Base-by-base conservation (phyloP, 2,888 invertebrate genomes). In the Drosophila niveifrons region DNA sequence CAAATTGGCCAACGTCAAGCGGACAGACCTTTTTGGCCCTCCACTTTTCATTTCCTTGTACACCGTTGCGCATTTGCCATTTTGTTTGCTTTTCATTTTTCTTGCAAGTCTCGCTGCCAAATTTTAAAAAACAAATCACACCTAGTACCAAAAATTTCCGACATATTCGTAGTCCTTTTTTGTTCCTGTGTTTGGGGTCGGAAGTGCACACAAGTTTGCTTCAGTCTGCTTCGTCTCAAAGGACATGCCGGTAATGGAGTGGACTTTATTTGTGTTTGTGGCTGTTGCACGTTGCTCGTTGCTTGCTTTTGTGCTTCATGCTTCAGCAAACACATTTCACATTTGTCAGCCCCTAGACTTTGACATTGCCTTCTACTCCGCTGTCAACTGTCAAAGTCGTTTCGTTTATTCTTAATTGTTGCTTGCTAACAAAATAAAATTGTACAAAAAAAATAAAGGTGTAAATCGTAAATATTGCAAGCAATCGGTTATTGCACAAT, bases 61-160 rank as follows among this genome's bases (percentile, higher is more conserved):
- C 50, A 58, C 57, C 61, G 58, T 62, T 66, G 71, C 72, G 63
- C 56, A 62, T 62, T 62, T 61, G 31, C 15, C 58, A 53, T 56
- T 56, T 56, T 59, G 53, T 55, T 61, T 57, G 52, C 44, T 50
- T 53, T 57, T 29, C 57, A 41, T 72, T 69, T 62, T 67, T 56
- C 66, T 71, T 55, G 29, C 46, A 44, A 56, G 44, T 56, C 56
- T 36, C 23, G 23, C 28, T 62, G 73, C 53, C 44, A 66, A 88
- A 89, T 62, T 87, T 84, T 89, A 77, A 89, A 89, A 84, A 89
- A 89, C 84, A 89, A 85, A 85, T 85, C 89, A 85, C 84, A 89
- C 85, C 81, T 78, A 87, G 73, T 77, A 80, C 80, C 82, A 82
- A 81, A 82, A 81, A 84, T 79, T 77, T 77, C 72, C 82, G 66